Evolutionary conservation across 2,113 vertebrate species (phyloP).

Genomic region (Lanius ludovicianus): DNA sequence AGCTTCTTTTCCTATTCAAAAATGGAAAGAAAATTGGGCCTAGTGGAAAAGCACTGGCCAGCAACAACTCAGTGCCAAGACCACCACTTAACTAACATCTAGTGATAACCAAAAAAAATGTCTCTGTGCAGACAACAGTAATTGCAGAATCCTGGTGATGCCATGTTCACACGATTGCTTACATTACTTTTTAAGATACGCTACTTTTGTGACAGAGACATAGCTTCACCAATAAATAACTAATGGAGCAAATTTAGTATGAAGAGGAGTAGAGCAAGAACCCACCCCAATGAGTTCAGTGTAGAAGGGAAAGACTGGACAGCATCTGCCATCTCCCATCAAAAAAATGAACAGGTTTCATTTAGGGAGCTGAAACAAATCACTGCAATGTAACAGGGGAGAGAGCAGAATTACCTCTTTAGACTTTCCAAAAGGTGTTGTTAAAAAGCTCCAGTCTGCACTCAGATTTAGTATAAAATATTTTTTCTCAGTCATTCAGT

Average conservation of each 20-base stretch:
- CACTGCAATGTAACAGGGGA: not conserved
- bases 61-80: not conserved
- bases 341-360: not conserved
- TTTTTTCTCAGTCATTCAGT: not conserved
- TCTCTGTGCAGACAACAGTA: not conserved
- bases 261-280: not conserved
- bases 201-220: not conserved
- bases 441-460: constrained; percentile 33
- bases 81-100: not conserved
- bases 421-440: not conserved
- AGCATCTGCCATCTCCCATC: not conserved
- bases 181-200: not conserved
- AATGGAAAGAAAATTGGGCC: constrained; percentile 22
- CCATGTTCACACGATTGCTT: not conserved
- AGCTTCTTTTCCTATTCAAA: constrained; percentile 19
- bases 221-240: not conserved
- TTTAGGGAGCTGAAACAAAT: constrained; percentile 38
- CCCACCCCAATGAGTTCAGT: not conserved
- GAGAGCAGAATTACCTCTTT: not conserved
- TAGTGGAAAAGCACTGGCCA: not conserved
- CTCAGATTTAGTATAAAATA: not conserved
- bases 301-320: not conserved
- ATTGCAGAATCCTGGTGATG: not conserved
- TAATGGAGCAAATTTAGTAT: not conserved
- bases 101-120: not conserved